Evolutionary conservation across 2,888 invertebrate species (phyloP), one percentile per base, ranked within the genome.

Genomic region (Spicauda simplicius): DNA sequence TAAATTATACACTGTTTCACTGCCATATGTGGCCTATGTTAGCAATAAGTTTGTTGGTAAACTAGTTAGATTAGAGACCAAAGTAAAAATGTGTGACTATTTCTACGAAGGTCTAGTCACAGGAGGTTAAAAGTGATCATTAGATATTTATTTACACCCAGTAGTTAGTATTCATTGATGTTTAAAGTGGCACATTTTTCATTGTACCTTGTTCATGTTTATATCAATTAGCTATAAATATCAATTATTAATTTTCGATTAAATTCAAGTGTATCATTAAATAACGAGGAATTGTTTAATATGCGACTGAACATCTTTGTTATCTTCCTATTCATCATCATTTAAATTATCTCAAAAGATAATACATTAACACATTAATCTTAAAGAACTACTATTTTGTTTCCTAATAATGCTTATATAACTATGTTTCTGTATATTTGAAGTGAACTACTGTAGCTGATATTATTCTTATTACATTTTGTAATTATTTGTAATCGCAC

Each of bases 21-120:
- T 88, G 90, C 90, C 90, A 82, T 70, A 73, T 80, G 84, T 80
- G 88, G 89, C 88, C 86, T 90, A 85, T 82, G 82, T 82, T 80
- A 77, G 75, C 72, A 74, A 25, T 55, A 66, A 66, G 55, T 33
- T 58, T 55, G 50, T 60, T 61, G 52, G 41, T 41, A 14, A 18
- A 25, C 85, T 87, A 87, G 86, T 86, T 81, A 84, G 77, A 76
- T 76, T 72, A 70, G 76, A 80, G 88, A 90, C 92, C 90, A 92
- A 92, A 91, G 91, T 88, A 81, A 83, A 85, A 81, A 50, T 56
- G 57, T 76, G 80, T 80, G 87, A 85, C 79, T 85, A 87, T 88
- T 88, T 84, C 77, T 80, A 81, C 81, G 80, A 81, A 79, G 76
- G 88, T 86, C 86, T 91, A 90, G 88, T 90, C 87, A 83, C 83